Evolutionary conservation across 2,888 invertebrate genomes (phyloP), one percentile per base, ranked within the genome.

Genomic region (Craniophora ligustri): DNA sequence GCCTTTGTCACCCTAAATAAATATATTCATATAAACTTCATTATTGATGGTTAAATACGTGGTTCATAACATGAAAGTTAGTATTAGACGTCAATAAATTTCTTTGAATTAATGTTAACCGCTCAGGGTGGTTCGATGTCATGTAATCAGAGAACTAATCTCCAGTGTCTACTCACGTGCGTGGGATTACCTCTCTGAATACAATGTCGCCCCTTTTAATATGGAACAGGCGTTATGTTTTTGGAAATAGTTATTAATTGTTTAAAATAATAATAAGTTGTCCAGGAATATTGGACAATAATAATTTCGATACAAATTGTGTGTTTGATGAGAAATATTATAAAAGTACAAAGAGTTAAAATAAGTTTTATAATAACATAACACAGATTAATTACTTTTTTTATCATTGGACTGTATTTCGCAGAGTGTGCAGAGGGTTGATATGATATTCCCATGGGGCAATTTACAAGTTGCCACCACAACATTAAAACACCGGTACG

Each of bases 111-210:
- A 76, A 77, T 67, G 68, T 62, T 72, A 82, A 84, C 84, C 84
- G 74, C 81, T 78, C 79, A 82, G 76, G 79, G 79, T 80, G 86
- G 85, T 82, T 82, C 81, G 79, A 75, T 72, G 86, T 89, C 90
- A 91, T 91, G 89, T 89, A 87, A 87, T 86, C 86, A 73, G 81
- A 79, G 83, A 81, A 84, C 77, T 89, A 89, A 92, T 91, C 89
- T 87, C 81, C 79, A 79, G 70, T 88, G 89, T 90, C 82, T 82
- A 77, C 84, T 87, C 90, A 91, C 89, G 91, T 85, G 85, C 89
- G 84, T 86, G 81, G 84, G 85, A 67, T 75, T 72, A 62, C 62
- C 49, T 31, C 44, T 67, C 73, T 65, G 79, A 81, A 84, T 79
- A 87, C 85, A 87, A 88, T 87, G 73, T 79, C 67, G 60, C 76